Percentiles rank a stretch among this genome's conserved stretches.
phyloP scores from a whole-genome alignment of 2,797 vertebrate genomes.

The Dicrostonyx torquatus region DNA sequence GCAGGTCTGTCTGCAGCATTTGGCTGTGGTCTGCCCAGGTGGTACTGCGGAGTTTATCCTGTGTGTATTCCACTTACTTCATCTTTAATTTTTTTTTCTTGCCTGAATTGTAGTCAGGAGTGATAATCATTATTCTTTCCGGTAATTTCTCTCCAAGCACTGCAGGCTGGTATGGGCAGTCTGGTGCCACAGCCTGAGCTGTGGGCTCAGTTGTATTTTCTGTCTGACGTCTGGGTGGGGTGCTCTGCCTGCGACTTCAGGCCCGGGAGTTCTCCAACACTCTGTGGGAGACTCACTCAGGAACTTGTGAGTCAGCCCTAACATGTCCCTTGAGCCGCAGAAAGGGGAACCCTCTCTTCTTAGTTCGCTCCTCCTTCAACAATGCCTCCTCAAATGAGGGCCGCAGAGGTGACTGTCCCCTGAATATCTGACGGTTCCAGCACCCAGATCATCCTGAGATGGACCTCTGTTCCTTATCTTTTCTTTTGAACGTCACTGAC shows the following conservation, averaged over 20 bases:
- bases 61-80: background rate
- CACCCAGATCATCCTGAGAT: no score
- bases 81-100: background rate
- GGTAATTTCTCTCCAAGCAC: background rate
- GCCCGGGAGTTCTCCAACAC: background rate
- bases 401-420: fast-evolving
- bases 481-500: background rate
- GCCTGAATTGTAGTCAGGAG: background rate
- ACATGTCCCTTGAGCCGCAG: background rate
- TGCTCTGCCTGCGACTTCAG: background rate
- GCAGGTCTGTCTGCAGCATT: background rate
- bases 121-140: background rate
- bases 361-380: background rate
- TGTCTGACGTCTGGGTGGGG: background rate
- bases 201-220: background rate
- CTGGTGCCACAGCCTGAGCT: fast-evolving
- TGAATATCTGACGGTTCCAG: background rate
- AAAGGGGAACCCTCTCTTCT: background rate
- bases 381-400: background rate
- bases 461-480: background rate
- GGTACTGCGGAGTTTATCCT: background rate
- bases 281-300: no score
- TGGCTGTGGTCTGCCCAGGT: background rate
- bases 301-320: background rate
- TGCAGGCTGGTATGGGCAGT: background rate